These are phyloP conservation scores for Melitaea athalia DNA, from an alignment of 2,888 invertebrate species.

Conservation along the genomic window DNA sequence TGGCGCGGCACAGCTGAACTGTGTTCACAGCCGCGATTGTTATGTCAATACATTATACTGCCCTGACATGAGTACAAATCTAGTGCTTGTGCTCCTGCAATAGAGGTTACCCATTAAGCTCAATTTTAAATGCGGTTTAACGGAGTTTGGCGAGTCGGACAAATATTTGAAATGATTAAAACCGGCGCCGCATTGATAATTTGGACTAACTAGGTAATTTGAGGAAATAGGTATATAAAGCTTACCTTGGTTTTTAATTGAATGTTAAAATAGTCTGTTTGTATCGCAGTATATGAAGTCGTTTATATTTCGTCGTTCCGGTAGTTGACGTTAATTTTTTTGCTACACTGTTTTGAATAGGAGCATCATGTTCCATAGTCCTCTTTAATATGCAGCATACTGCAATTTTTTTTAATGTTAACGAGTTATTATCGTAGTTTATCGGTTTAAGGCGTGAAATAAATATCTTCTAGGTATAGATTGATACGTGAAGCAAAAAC, in stretches of 20 bases:
- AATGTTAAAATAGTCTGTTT: not conserved
- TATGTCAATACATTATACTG: constrained; percentile 23
- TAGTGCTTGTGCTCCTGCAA: constrained; percentile 8
- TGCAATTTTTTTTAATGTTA: too few species aligned
- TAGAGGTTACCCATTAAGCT: not conserved
- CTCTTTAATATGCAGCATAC: too few species aligned
- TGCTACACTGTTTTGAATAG: too few species aligned
- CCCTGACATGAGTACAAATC: constrained; percentile 2
- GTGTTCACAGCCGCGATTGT: constrained; percentile 25
- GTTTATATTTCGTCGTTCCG: too few species aligned
- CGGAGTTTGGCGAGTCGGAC: constrained; percentile 15
- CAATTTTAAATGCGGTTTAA: not conserved
- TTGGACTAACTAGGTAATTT: constrained; percentile 18
- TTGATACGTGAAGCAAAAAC: too few species aligned
- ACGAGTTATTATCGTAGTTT: too few species aligned
- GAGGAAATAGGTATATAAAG: constrained; percentile 8
- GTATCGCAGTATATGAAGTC: too few species aligned
- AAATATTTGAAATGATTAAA: constrained; percentile 30
- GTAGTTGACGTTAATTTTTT: too few species aligned
- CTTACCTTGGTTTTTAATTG: constrained; percentile 14
- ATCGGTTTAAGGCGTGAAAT: too few species aligned
- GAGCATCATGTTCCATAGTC: too few species aligned
- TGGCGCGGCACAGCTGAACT: constrained; percentile 20
- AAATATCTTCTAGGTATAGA: too few species aligned
- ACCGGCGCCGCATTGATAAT: constrained; percentile 24